Percentiles rank a stretch among this genome's conserved stretches.
These are phyloP conservation scores for Pseudorhiza aurosa DNA, from an alignment of 30 jellyfish, hydroid and myxozoan genomes.

Conservation along the genomic window DNA sequence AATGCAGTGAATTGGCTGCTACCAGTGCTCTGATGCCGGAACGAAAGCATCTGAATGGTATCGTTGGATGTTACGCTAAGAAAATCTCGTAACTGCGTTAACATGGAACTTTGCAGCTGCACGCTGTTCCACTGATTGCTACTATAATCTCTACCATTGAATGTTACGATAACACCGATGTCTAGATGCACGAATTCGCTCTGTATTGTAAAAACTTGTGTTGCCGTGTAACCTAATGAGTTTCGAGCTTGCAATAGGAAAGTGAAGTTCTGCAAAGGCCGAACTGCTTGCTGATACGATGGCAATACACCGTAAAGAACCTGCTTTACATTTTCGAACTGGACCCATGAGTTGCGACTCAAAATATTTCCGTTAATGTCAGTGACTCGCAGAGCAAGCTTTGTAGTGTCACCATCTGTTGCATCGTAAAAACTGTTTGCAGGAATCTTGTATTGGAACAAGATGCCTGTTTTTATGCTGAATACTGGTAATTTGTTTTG, in stretches of 20 bases:
- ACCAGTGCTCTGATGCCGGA: slow-evolving; percentile 26
- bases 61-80: slow-evolving; percentile 18
- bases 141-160: slow-evolving; percentile 60
- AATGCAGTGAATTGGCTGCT: slow-evolving; percentile 25
- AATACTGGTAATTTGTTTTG: slow-evolving; percentile 13
- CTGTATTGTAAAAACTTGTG: slow-evolving; percentile 25
- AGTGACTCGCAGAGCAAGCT: slow-evolving; percentile 33
- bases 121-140: slow-evolving; percentile 49
- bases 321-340: slow-evolving; percentile 56
- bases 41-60: slow-evolving; percentile 53
- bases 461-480: slow-evolving; percentile 38
- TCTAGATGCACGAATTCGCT: slow-evolving; percentile 1
- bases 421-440: slow-evolving; percentile 76
- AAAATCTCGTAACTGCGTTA: slow-evolving; percentile 23
- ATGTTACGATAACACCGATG: slow-evolving; percentile 35
- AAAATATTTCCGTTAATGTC: slow-evolving; percentile 18
- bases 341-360: slow-evolving; percentile 56
- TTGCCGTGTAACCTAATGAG: slow-evolving; percentile 50
- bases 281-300: slow-evolving; percentile 31
- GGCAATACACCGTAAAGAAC: slow-evolving; percentile 52
- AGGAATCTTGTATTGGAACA: slow-evolving; percentile 51
- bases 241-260: slow-evolving; percentile 68
- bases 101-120: slow-evolving; percentile 16
- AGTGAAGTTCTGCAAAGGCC: slow-evolving; percentile 27
- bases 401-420: slow-evolving; percentile 72